Evolutionary conservation across 1,140 invertebrate species (phyloP), one percentile per base, ranked within the genome.

Genomic region (Latrodectus geometricus): DNA sequence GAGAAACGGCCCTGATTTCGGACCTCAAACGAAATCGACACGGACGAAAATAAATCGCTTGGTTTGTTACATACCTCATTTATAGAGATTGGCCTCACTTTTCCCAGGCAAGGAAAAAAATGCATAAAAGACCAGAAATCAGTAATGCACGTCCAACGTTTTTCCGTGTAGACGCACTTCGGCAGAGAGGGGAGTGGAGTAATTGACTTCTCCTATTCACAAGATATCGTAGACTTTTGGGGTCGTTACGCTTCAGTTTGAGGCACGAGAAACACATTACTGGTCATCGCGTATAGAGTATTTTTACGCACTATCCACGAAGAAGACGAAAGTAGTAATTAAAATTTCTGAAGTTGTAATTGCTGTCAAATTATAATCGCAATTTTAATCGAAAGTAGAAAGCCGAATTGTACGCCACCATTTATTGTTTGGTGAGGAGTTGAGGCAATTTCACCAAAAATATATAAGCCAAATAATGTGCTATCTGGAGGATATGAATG

Each of bases 51-150:
- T 73, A 73, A 73, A 73, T 73, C 70, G 70, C 70, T 73, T 73
- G 35, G 48, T 23, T 73, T 73, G 70, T 49, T 73, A 5, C 35
- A 8, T 14, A n/a, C 48, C 23, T 73, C 70, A 73, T 73, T 73
- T 73, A 73, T 73, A 73, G 70, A 35, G 70, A 73, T 23, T 21
- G n/a, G 70, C 70, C 48, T 23, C n/a, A 73, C 70, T 73, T 73
- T 23, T 49, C n/a, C 70, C 14, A 8, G 23, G 9, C n/a, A 69
- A 69, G n/a, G 15, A 69, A 69, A 69, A 20, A 20, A n/a, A n/a
- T 65, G n/a, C n/a, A 65, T 15, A 65, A 65, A 65, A 35, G 35
- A 35, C 35, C 35, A 70, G 54, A 61, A 61, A 61, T 61, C 54
- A 61, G 54, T 61, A 61, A 61, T 61, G 54, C 54, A 61, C 54